Percentiles rank a stretch among this genome's conserved stretches.
These are phyloP conservation scores for Drosophila varians DNA, from an alignment of 1,140 invertebrate genomes.

Conservation along the genomic window DNA sequence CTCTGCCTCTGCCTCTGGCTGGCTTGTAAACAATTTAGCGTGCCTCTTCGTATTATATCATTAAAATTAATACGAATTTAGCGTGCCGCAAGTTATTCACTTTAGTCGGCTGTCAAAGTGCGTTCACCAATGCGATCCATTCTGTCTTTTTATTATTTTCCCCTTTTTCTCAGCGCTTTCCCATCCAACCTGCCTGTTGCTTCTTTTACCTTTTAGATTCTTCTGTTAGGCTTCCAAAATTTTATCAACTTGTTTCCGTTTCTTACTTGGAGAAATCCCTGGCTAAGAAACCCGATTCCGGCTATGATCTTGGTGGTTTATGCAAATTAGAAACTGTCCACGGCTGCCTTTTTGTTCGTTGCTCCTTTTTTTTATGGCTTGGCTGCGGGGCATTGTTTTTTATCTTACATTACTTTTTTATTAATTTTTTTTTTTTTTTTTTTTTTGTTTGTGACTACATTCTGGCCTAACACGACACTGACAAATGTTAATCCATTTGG, in stretches of 20 bases:
- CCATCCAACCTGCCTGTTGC: constrained; percentile 42
- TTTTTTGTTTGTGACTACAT: not conserved
- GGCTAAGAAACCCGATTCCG: not conserved
- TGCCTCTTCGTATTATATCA: constrained; percentile 79
- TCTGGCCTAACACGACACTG: constrained; percentile 76
- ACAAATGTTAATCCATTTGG: constrained; percentile 83
- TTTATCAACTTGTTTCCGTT: not conserved
- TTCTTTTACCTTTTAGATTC: too few species aligned
- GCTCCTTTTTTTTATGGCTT: constrained; percentile 4
- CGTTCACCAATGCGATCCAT: constrained; percentile 38
- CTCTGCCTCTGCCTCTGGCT: constrained; percentile 31
- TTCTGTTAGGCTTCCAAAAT: not conserved
- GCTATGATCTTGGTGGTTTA: constrained; percentile 15
- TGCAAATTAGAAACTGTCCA: constrained; percentile 40
- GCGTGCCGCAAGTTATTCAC: constrained; percentile 66
- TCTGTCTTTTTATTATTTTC: not conserved
- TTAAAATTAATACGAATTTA: constrained; percentile 80
- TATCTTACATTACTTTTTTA: constrained; percentile 2
- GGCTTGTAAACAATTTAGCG: constrained; percentile 78
- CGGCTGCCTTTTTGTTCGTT: too few species aligned
- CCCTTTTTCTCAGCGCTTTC: not conserved
- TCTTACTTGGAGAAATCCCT: not conserved
- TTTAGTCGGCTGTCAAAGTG: constrained; percentile 49
- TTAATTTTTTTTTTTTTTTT: constrained; percentile 2
- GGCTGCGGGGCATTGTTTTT: constrained; percentile 63